Conservation (phyloP, 2,888 invertebrate genomes). For the Drosophila mulleri region DNA sequence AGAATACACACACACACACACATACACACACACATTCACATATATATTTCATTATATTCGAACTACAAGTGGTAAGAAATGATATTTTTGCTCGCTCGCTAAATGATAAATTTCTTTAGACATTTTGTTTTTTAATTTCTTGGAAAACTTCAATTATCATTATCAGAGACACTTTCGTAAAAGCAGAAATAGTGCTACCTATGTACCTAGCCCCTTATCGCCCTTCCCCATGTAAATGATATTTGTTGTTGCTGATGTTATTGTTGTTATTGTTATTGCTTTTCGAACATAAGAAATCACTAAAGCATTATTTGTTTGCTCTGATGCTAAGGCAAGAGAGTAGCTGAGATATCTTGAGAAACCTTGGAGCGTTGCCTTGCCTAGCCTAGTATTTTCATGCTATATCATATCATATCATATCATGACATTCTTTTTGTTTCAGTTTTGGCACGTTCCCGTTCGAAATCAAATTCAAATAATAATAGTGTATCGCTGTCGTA, state of each 20-base stretch:
- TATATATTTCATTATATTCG: constrained; percentile 65
- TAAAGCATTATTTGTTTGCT: constrained; percentile 51
- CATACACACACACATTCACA: not conserved
- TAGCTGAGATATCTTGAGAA: constrained; percentile 23
- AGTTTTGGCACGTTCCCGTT: constrained; percentile 40
- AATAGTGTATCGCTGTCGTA: constrained; percentile 41
- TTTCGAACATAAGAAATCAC: constrained; percentile 73
- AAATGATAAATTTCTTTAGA: constrained; percentile 67
- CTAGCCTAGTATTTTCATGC: not conserved
- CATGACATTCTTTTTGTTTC: constrained; percentile 1
- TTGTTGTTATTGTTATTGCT: constrained; percentile 9
- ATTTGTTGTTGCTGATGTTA: too few species aligned
- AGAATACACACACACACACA: constrained; percentile 3
- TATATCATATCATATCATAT: constrained; percentile 30
- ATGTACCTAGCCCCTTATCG: constrained; percentile 39
- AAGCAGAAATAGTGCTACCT: constrained; percentile 61
- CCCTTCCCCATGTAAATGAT: constrained; percentile 68
- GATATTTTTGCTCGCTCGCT: constrained; percentile 44
- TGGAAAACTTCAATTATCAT: constrained; percentile 76
- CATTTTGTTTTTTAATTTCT: constrained; percentile 61
- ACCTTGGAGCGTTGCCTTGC: constrained; percentile 34
- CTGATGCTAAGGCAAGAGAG: constrained; percentile 40
- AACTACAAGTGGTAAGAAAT: constrained; percentile 33
- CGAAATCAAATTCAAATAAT: constrained; percentile 50
- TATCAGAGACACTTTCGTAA: constrained; percentile 68